These are phyloP conservation scores for Clarias gariepinus DNA, from an alignment of 2,113 vertebrate species.

Conservation along the genomic window DNA sequence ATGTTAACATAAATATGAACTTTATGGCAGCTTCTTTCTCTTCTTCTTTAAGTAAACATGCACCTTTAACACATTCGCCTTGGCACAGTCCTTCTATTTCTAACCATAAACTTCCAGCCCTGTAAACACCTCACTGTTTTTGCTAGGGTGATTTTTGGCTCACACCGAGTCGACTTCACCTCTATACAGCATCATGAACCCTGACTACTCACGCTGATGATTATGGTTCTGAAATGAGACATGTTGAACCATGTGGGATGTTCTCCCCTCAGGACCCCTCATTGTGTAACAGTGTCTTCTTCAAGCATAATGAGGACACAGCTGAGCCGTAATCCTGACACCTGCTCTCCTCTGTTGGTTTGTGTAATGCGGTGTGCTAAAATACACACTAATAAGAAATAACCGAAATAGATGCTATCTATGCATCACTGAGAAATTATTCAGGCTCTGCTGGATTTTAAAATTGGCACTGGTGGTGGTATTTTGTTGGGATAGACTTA, in stretches of 20 bases:
- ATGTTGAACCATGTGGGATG: conserved; percentile 33
- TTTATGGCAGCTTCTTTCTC: neutral
- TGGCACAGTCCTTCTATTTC: neutral
- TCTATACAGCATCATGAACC: neutral
- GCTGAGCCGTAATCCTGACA: conserved; percentile 43
- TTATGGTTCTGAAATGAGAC: conserved; percentile 21
- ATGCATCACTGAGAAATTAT: neutral
- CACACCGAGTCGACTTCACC: conserved; percentile 13
- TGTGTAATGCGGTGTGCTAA: conserved; percentile 18
- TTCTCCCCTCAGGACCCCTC: conserved; percentile 25
- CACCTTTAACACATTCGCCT: neutral
- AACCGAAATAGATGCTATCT: neutral
- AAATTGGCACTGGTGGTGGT: neutral
- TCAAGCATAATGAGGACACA: conserved; percentile 43
- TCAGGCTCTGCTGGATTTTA: neutral
- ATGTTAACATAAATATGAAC: neutral
- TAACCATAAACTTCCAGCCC: neutral
- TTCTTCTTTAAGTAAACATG: neutral
- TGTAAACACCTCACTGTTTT: neutral
- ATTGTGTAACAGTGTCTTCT: conserved; percentile 21
- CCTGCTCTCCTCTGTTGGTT: conserved; percentile 38
- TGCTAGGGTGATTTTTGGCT: conserved; percentile 20
- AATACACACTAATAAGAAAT: conserved; percentile 21
- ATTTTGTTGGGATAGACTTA: neutral
- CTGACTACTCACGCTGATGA: conserved; percentile 23